Conservation (phyloP, 2,113 vertebrate species). For the Dicentrarchus labrax region DNA sequence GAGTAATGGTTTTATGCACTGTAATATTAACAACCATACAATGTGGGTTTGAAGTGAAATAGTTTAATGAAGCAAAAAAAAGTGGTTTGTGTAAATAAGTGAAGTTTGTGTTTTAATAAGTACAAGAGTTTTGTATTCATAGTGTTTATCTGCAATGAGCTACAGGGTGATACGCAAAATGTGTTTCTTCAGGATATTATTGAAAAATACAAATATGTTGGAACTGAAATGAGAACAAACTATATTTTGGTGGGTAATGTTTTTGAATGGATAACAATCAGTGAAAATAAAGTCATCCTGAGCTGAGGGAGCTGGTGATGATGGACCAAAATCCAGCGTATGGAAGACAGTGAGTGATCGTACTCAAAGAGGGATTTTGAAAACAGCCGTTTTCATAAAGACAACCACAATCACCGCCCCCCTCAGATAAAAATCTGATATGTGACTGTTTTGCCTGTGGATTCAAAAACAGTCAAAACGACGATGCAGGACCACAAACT, state of each 20-base stretch:
- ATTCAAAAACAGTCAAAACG: conserved; percentile 25
- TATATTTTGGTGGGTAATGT: conserved; percentile 36
- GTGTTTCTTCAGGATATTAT: conserved; percentile 49
- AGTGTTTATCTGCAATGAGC: conserved; percentile 66
- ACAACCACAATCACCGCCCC: conserved; percentile 1
- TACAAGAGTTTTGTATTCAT: conserved; percentile 70
- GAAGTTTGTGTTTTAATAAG: conserved; percentile 54
- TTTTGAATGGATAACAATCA: conserved; percentile 13
- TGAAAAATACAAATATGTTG: conserved; percentile 41
- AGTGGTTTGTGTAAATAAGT: conserved; percentile 65
- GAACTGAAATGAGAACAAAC: conserved; percentile 36
- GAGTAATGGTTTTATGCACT: conserved; percentile 73
- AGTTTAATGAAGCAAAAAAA: conserved; percentile 63
- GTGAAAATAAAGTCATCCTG: conserved; percentile 26
- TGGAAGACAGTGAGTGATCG: conserved; percentile 6
- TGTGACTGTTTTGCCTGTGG: conserved; percentile 18
- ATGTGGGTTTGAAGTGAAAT: conserved; percentile 66
- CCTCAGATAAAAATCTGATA: not conserved
- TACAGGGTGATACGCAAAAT: conserved; percentile 42
- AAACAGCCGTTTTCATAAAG: conserved; percentile 17
- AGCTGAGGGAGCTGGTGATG: conserved; percentile 1
- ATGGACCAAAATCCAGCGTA: conserved; percentile 42
- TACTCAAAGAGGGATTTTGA: conserved; percentile 16
- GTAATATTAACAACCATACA: conserved; percentile 62
- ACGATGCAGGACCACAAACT: conserved; percentile 29